Percentiles rank a stretch among this genome's conserved stretches.
Evolutionary conservation across 2,797 vertebrate species (phyloP).

Genomic region (Enteromius paludinosus): DNA sequence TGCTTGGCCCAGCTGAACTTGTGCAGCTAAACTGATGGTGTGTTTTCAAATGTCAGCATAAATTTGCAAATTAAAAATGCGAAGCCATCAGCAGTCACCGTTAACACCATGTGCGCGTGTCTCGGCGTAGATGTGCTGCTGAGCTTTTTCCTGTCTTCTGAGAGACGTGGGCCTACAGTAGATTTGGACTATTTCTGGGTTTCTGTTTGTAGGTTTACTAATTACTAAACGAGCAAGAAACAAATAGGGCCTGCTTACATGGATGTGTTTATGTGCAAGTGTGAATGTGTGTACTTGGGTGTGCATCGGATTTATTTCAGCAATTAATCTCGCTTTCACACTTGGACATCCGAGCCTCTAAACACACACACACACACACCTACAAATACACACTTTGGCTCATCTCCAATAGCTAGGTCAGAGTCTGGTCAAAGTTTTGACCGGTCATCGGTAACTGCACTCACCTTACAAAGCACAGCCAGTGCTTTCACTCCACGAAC

Average conservation of each 20-base stretch:
- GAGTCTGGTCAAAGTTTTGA: conserved; percentile 52
- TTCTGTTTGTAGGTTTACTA: conserved; percentile 54
- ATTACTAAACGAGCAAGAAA: conserved; percentile 46
- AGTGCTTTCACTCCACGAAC: conserved; percentile 44
- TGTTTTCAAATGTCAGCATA: conserved; percentile 85
- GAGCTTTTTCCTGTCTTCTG: conserved; percentile 40
- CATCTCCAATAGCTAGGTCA: conserved; percentile 48
- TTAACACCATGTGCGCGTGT: conserved; percentile 56
- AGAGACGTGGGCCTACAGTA: conserved; percentile 28
- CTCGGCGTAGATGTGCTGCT: conserved; percentile 41
- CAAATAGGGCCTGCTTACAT: conserved; percentile 40
- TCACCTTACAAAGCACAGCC: conserved; percentile 38
- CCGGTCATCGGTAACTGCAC: conserved; percentile 25
- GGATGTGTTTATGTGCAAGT: conserved; percentile 55
- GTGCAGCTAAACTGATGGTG: conserved; percentile 78
- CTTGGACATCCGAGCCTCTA: not conserved
- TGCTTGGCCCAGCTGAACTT: conserved; percentile 77
- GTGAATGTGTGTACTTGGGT: conserved; percentile 55
- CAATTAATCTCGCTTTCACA: conserved; percentile 40
- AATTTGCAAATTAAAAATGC: conserved; percentile 84
- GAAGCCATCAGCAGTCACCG: conserved; percentile 75
- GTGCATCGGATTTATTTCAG: conserved; percentile 62
- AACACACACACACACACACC: conserved; percentile 12
- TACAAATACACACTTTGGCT: conserved; percentile 28
- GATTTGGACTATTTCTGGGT: conserved; percentile 38